phyloP scores from a whole-genome alignment of 2,797 vertebrate genomes.

The Botia almorhae region DNA sequence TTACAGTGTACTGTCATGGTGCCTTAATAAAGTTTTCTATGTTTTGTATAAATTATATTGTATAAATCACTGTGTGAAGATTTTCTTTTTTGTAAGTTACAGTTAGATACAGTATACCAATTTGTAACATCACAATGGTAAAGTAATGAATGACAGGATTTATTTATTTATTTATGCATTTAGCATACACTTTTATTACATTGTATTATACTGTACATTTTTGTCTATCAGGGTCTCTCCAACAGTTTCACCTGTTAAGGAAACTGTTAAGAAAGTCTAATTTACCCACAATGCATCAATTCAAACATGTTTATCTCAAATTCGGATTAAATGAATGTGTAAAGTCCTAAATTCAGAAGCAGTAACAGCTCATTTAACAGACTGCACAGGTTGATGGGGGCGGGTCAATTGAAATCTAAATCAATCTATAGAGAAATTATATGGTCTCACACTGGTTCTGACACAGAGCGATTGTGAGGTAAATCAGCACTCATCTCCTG shows the following conservation, averaged over 20 bases:
- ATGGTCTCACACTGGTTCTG: not conserved
- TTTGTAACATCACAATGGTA: too few relatives aligned
- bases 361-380: not conserved
- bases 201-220: too few relatives aligned
- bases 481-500: not conserved
- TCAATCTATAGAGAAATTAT: not conserved
- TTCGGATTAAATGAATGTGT: constrained; percentile 5
- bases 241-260: not conserved
- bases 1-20: too few relatives aligned
- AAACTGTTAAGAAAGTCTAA: not conserved
- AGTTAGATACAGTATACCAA: too few relatives aligned
- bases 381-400: not conserved
- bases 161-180: too few relatives aligned
- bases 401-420: not conserved
- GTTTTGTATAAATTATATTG: not conserved
- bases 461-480: constrained; percentile 23
- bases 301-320: not conserved
- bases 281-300: not conserved
- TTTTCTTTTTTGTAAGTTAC: not conserved
- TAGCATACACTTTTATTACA: too few relatives aligned
- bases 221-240: not conserved
- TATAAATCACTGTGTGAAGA: not conserved
- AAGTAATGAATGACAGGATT: too few relatives aligned
- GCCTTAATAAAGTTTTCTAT: too few relatives aligned
- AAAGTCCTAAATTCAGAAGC: not conserved